Percentiles rank a stretch among this genome's conserved stretches.
phyloP scores from a whole-genome alignment of 2,888 invertebrate genomes.

The Pocota personata region DNA sequence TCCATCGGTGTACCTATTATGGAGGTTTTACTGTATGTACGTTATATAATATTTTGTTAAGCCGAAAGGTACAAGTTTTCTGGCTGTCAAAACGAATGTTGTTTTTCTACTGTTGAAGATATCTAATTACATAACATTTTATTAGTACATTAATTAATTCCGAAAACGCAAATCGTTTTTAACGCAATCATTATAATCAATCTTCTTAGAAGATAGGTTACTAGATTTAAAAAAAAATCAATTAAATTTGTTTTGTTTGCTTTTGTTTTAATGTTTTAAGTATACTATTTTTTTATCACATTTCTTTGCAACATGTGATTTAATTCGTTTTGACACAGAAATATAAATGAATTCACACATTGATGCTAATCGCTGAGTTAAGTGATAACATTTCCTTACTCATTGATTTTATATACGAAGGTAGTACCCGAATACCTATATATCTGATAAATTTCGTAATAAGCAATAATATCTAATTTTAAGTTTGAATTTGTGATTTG shows the following conservation, averaged over 20 bases:
- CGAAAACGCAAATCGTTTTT: background rate
- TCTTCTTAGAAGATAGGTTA: background rate
- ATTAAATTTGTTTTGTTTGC: background rate
- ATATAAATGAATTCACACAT: background rate
- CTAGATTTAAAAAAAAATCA: background rate
- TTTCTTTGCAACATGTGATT: background rate
- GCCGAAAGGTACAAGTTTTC: too few relatives aligned
- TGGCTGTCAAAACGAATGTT: too few relatives aligned
- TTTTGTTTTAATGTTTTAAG: background rate
- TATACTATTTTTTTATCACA: background rate
- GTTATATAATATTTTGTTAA: too few relatives aligned
- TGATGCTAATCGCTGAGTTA: background rate
- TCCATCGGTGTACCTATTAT: too few relatives aligned
- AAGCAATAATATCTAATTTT: too few relatives aligned
- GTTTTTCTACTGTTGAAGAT: too few relatives aligned
- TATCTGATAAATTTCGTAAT: too few relatives aligned
- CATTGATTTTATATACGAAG: background rate
- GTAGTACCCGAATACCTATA: background rate
- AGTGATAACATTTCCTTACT: background rate
- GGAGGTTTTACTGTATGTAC: too few relatives aligned
- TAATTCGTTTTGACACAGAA: constrained; percentile 5
- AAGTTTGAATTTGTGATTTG: too few relatives aligned
- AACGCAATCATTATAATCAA: background rate
- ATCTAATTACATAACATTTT: background rate
- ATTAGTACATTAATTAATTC: background rate